Evolutionary conservation across 2,888 invertebrate species (phyloP).

Genomic region (Beris morrisii): DNA sequence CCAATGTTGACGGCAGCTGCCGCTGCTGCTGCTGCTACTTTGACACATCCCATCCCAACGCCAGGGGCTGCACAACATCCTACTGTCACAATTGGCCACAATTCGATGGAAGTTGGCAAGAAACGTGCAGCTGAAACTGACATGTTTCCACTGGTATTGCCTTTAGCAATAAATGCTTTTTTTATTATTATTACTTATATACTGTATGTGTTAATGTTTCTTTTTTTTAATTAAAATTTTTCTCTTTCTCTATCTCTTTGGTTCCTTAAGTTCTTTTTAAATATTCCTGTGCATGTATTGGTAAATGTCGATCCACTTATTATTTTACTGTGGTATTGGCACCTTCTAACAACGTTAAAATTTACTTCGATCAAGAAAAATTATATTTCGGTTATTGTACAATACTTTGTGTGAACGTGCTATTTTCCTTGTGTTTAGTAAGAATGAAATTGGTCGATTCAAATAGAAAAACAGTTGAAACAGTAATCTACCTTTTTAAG

Average conservation of each 20-base stretch:
- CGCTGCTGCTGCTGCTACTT: conserved; percentile 49
- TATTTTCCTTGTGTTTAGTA: too few species aligned
- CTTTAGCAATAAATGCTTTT: conserved; percentile 43
- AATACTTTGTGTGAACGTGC: too few species aligned
- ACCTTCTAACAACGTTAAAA: too few species aligned
- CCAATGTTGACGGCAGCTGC: conserved; percentile 38
- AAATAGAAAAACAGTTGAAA: too few species aligned
- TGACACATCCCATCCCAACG: conserved; percentile 55
- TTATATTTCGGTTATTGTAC: too few species aligned
- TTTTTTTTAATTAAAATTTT: neutral
- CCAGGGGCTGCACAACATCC: conserved; percentile 64
- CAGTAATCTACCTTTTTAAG: too few species aligned
- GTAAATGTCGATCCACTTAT: too few species aligned
- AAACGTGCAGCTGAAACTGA: conserved; percentile 91
- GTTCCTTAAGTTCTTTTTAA: neutral
- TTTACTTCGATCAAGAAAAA: too few species aligned
- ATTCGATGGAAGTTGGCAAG: conserved; percentile 87
- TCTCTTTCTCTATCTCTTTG: conserved; percentile 9
- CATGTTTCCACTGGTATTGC: conserved; percentile 89
- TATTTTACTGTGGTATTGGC: too few species aligned
- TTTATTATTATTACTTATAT: conserved; percentile 27
- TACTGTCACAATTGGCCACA: conserved; percentile 56
- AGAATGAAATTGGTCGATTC: too few species aligned
- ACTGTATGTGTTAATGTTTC: conserved; percentile 18
- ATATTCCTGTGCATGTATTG: neutral